phyloP scores from a whole-genome alignment of 2,888 invertebrate genomes.

The Frankliniella intonsa region DNA sequence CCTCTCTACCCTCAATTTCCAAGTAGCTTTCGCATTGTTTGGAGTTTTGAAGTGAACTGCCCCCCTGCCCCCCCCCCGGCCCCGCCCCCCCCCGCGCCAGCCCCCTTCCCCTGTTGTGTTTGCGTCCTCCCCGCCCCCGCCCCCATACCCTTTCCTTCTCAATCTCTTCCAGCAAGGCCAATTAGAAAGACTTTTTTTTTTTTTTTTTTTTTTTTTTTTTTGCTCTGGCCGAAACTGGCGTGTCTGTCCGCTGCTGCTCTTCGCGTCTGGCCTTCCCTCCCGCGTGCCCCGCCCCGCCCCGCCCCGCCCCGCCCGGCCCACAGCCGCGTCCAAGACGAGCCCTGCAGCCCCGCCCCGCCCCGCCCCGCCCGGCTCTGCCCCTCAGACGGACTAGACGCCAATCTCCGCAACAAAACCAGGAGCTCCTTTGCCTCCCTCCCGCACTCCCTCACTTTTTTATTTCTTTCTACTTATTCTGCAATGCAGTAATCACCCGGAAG shows the following conservation, averaged over 20 bases:
- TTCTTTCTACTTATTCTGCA: neutral
- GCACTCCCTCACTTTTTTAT: neutral
- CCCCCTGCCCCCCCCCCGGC: neutral
- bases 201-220: neutral
- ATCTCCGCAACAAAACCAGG: neutral
- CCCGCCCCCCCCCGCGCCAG: neutral
- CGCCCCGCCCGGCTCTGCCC: neutral
- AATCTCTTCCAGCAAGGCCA: slow-evolving; percentile 16
- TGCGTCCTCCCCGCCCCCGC: neutral
- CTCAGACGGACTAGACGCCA: neutral
- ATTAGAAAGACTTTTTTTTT: slow-evolving; percentile 14
- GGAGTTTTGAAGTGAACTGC: slow-evolving; percentile 19
- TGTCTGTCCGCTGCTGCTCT: neutral
- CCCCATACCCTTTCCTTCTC: neutral
- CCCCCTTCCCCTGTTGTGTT: neutral
- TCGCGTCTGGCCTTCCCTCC: neutral
- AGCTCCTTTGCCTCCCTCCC: neutral
- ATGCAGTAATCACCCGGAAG: neutral
- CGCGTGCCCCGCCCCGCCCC: neutral
- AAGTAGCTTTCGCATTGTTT: slow-evolving; percentile 25
- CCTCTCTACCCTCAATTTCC: neutral
- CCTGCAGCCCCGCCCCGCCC: neutral
- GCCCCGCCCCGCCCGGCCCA: neutral
- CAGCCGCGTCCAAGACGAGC: neutral
- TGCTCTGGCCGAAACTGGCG: neutral